A percentile compares a stretch with the other conserved stretches of the same genome.
These are phyloP conservation scores for Neolamprologus brichardi DNA, from an alignment of 2,113 vertebrate genomes.

Conservation along the genomic window DNA sequence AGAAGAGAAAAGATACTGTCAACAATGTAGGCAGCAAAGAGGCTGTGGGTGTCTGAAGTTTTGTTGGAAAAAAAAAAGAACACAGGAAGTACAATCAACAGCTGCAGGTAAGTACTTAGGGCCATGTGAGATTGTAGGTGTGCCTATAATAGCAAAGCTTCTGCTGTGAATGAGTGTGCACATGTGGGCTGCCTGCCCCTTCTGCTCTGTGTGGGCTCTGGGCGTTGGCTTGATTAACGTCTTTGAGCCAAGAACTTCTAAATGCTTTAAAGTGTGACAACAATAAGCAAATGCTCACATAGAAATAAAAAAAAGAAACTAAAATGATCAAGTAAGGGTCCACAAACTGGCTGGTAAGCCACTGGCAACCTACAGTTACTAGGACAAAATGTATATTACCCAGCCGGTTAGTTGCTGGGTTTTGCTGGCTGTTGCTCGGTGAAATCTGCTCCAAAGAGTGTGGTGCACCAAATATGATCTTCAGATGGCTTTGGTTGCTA, in stretches of 20 bases:
- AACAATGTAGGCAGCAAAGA: conserved; percentile 18
- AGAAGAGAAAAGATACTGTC: background rate
- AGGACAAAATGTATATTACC: rapidly evolving
- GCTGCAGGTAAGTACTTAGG: conserved; percentile 39
- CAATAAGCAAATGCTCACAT: background rate
- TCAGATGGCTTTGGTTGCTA: background rate
- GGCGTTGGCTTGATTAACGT: conserved; percentile 57
- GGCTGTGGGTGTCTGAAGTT: conserved; percentile 40
- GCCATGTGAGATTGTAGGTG: background rate
- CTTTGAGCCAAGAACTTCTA: conserved; percentile 24
- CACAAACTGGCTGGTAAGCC: background rate
- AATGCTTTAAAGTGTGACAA: conserved; percentile 3
- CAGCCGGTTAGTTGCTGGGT: rapidly evolving
- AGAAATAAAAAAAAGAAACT: background rate
- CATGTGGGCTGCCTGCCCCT: background rate
- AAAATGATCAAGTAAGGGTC: background rate
- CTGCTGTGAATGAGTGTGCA: background rate
- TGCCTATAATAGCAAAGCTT: conserved; percentile 2
- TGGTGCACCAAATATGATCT: background rate
- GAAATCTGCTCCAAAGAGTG: background rate
- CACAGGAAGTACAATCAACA: conserved; percentile 50
- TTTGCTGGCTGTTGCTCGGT: background rate
- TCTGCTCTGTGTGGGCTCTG: conserved; percentile 39
- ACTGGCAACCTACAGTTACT: background rate
- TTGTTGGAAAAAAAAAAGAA: background rate